Evolutionary conservation across 1,140 invertebrate genomes (phyloP), one percentile per base, ranked within the genome.

Genomic region (Pseudoatta argentina): DNA sequence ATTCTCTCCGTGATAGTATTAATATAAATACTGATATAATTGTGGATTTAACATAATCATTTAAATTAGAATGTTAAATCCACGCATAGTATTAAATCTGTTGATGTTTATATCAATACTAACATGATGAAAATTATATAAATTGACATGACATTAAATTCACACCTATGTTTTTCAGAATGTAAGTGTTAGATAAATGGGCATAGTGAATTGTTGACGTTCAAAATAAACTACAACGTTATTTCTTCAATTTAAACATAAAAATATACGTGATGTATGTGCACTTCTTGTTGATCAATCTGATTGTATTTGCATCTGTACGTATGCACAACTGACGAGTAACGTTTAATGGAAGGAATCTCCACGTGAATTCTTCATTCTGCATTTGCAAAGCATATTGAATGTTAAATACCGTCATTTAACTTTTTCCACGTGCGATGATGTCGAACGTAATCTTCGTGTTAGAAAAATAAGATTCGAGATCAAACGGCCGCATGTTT

Each of bases 381-480:
- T 24, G 51, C 34, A 55, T 69, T 44, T 30, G 63, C 8, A 27
- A 4, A 16, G 59, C 34, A 30, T 12, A 71, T 69, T 30, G 7
- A 44, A 55, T 34, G 21, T 61, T 82, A 72, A 73, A 61, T 48
- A 24, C 12, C 10, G 18, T 3, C 53, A 48, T 82, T 82, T 72
- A 72, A 14, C 24, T 73, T 39, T 30, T 39, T 16, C 55, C 14
- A 39, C 51, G 16, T 6, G 27, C 53, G 78, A 72, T 73, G 59
- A 72, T 67, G 53, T 82, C 24, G 21, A 72, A 48, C 24, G 53
- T 67, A 34, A 82, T 82, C 34, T 24, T 30, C 34, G 53, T 82
- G 30, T 61, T 59, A 72, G 78, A 53, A 72, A 57, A 82, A 61
- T 61, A 73, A 75, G 61, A 83, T 73, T 5, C 69, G n/a, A 5